Conservation (phyloP, 2,113 vertebrate species). For the Gallinago undulata region DNA sequence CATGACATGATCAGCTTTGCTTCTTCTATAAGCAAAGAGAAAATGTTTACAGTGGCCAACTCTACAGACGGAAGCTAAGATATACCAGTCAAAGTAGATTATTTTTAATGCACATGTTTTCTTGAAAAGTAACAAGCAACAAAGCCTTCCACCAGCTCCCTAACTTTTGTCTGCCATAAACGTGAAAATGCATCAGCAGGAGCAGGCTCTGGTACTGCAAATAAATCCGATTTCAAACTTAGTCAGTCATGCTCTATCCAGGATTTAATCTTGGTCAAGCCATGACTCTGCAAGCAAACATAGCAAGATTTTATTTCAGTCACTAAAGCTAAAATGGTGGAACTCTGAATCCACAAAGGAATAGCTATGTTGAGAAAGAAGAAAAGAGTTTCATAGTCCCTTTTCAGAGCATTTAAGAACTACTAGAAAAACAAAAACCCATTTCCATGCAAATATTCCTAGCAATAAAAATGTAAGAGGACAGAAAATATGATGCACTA, state of each 20-base stretch:
- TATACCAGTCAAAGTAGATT: not conserved
- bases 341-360: not conserved
- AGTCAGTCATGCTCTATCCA: not conserved
- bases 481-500: not conserved
- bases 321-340: not conserved
- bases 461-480: not conserved
- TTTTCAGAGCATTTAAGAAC: not conserved
- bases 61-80: not conserved
- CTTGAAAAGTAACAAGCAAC: not conserved
- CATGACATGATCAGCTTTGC: not conserved
- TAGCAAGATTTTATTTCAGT: not conserved
- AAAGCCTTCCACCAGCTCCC: not conserved
- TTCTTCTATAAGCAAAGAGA: not conserved
- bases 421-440: not conserved
- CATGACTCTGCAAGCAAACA: not conserved
- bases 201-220: not conserved
- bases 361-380: not conserved
- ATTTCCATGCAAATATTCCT: not conserved
- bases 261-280: not conserved
- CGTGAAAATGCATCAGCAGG: not conserved
- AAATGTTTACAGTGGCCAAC: not conserved
- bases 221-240: not conserved
- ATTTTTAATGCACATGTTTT: not conserved
- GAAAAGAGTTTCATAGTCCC: not conserved
- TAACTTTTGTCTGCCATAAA: not conserved